phyloP scores from a whole-genome alignment of 2,888 invertebrate species.

The Panopea generosa region DNA sequence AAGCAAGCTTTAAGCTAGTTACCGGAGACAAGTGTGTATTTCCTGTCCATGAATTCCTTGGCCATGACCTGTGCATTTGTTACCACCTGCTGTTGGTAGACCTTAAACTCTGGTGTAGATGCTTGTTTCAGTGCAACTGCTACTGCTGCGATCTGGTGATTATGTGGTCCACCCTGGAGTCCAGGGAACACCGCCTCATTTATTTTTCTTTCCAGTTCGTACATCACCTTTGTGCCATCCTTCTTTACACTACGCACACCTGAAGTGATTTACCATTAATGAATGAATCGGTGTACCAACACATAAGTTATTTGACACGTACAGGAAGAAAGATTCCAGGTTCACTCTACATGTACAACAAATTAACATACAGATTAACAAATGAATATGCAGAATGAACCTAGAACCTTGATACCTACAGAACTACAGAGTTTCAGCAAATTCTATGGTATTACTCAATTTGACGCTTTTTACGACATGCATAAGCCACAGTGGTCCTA shows the following conservation, averaged over 20 bases:
- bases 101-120: conserved; percentile 91
- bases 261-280: no score
- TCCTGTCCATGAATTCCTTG: conserved; percentile 75
- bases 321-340: no score
- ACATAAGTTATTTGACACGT: neutral
- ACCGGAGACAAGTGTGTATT: conserved; percentile 84
- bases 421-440: no score
- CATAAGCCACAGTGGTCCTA: no score
- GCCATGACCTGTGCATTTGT: conserved; percentile 91
- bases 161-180: conserved; percentile 98
- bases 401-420: no score
- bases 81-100: conserved; percentile 94
- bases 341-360: no score
- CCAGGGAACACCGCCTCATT: conserved; percentile 97
- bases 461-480: no score
- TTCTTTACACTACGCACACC: conserved; percentile 91
- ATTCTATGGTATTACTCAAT: no score
- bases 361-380: no score
- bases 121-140: conserved; percentile 98
- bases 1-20: no score
- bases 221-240: conserved; percentile 93
- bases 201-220: conserved; percentile 94
- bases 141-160: conserved; percentile 95
- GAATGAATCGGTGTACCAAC: neutral
- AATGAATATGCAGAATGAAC: no score